Evolutionary conservation across 2,888 invertebrate genomes (phyloP).

Genomic region (Leucophora obtusa): DNA sequence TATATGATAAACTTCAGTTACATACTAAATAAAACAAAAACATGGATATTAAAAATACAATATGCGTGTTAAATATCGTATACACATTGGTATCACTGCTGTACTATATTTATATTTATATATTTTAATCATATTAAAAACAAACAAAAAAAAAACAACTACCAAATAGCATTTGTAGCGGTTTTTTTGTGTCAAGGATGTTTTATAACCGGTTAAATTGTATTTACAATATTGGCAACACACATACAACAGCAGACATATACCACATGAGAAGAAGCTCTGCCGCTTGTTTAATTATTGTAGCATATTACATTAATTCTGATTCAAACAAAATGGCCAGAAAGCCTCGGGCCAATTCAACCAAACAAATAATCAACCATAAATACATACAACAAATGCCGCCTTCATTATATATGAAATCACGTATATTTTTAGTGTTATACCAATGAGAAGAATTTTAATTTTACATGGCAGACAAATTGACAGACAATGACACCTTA

Average conservation of each 20-base stretch:
- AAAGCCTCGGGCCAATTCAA: constrained; percentile 11
- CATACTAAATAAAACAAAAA: not conserved
- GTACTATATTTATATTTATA: not conserved
- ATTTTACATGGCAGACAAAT: constrained; percentile 61
- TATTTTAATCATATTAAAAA: constrained; percentile 15
- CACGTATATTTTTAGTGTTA: constrained; percentile 22
- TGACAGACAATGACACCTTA: constrained; percentile 59
- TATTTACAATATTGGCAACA: constrained; percentile 55
- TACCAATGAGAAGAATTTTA: constrained; percentile 56
- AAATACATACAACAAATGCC: not conserved
- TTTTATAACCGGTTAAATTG: constrained; percentile 74
- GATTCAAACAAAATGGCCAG: not conserved
- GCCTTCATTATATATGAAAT: constrained; percentile 1
- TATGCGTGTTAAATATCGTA: constrained; percentile 49
- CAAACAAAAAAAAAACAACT: constrained; percentile 9
- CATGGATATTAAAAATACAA: constrained; percentile 50
- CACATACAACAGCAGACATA: constrained; percentile 19
- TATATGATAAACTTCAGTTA: not conserved
- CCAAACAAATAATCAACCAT: not conserved
- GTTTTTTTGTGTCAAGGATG: constrained; percentile 79
- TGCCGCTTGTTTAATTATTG: constrained; percentile 48
- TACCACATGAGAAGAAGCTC: constrained; percentile 42
- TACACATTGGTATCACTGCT: constrained; percentile 55
- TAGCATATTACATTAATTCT: constrained; percentile 47
- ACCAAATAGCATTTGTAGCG: constrained; percentile 56